Percentiles rank a stretch among this genome's conserved stretches.
These are phyloP conservation scores for Chelonus formosanus DNA, from an alignment of 2,888 invertebrate genomes.

Conservation along the genomic window DNA sequence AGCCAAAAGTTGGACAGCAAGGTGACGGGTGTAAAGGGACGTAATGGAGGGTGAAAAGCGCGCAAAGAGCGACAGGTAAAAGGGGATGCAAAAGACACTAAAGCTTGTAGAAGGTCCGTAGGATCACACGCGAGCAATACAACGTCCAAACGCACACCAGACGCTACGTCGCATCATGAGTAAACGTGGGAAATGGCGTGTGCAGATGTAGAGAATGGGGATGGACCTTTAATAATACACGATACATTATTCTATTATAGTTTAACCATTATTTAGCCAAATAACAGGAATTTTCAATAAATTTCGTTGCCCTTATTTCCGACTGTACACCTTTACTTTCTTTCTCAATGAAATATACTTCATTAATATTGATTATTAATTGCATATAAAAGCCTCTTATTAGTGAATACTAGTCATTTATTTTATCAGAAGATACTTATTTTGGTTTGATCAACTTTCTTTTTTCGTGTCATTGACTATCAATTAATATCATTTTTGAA, in stretches of 20 bases:
- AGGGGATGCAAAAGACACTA: slow-evolving; percentile 12
- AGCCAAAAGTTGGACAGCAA: slow-evolving; percentile 20
- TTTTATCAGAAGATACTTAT: too few species aligned
- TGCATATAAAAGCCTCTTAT: too few species aligned
- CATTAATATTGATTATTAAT: too few species aligned
- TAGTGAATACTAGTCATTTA: too few species aligned
- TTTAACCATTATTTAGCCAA: not conserved
- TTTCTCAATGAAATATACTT: too few species aligned
- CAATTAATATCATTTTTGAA: too few species aligned
- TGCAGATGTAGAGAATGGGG: slow-evolving; percentile 42
- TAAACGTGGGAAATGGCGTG: slow-evolving; percentile 60
- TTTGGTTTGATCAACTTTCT: too few species aligned
- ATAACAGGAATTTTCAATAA: slow-evolving; percentile 8
- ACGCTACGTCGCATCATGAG: slow-evolving; percentile 35
- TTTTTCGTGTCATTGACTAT: too few species aligned
- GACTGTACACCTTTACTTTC: too few species aligned
- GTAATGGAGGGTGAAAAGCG: slow-evolving; percentile 22
- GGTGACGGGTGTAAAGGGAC: slow-evolving; percentile 12
- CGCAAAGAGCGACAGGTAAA: slow-evolving; percentile 20
- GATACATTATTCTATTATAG: slow-evolving; percentile 7
- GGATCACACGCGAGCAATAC: slow-evolving; percentile 19
- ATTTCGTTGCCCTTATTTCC: slow-evolving; percentile 2
- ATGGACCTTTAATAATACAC: slow-evolving; percentile 20
- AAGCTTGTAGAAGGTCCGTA: slow-evolving; percentile 13
- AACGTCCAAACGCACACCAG: slow-evolving; percentile 23